A percentile compares a stretch with the other conserved stretches of the same genome.
phyloP scores from a whole-genome alignment of 92 coral and sea anemone species.

The Anthopleura xanthogrammica region DNA sequence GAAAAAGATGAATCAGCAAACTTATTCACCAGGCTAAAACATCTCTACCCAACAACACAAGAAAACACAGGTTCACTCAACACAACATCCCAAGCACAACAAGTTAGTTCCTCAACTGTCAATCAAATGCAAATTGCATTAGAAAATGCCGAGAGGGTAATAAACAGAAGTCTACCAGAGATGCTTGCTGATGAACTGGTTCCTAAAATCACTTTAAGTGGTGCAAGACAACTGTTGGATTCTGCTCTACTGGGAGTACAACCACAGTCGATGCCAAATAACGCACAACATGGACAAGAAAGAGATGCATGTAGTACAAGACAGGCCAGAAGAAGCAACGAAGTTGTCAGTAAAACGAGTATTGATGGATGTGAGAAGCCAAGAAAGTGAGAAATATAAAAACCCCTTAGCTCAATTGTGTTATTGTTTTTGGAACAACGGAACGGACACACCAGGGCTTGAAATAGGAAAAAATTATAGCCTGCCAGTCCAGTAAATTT shows the following conservation, averaged over 20 bases:
- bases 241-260: conserved; percentile 22
- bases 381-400: conserved; percentile 7
- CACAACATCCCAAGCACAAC: background rate
- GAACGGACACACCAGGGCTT: too few species aligned
- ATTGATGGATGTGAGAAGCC: background rate
- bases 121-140: conserved; percentile 28
- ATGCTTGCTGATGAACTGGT: conserved; percentile 27
- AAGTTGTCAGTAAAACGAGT: background rate
- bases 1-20: background rate
- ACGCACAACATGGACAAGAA: background rate
- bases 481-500: too few species aligned
- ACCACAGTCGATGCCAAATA: background rate
- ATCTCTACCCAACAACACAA: background rate
- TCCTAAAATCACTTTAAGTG: conserved; percentile 33
- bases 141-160: conserved; percentile 24
- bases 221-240: conserved; percentile 43
- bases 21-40: background rate
- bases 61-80: background rate
- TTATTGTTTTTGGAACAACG: too few species aligned
- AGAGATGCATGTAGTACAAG: background rate
- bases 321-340: background rate
- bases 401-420: background rate
- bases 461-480: too few species aligned
- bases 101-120: background rate
- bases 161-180: conserved; percentile 8